phyloP scores from a whole-genome alignment of 1,140 invertebrate genomes.

The Drosophila insularis region DNA sequence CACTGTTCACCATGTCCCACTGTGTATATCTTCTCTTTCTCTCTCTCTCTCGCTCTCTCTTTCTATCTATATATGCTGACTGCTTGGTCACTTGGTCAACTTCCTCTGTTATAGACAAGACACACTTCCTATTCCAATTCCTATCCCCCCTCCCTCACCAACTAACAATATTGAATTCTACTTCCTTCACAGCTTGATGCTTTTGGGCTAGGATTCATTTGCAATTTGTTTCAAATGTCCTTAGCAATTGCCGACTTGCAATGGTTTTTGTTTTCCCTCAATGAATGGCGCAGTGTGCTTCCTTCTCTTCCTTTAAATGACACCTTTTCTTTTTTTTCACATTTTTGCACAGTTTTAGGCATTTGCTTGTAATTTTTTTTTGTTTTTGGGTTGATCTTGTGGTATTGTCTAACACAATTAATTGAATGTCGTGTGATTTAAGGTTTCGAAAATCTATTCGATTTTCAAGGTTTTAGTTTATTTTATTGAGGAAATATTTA shows the following conservation, averaged over 20 bases:
- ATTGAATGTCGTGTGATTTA: conserved; percentile 10
- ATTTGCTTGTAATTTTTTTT: too few relatives aligned
- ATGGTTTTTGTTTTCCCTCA: conserved; percentile 19
- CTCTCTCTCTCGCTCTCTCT: conserved; percentile 9
- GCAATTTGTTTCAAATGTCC: conserved; percentile 77
- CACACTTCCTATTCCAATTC: conserved; percentile 17
- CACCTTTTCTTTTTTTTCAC: conserved; percentile 35
- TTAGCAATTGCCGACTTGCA: conserved; percentile 59
- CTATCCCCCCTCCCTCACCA: conserved; percentile 27
- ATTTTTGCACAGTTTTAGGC: conserved; percentile 10
- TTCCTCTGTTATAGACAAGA: neutral
- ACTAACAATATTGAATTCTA: conserved; percentile 47
- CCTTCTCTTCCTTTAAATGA: conserved; percentile 30
- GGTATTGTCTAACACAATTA: conserved; percentile 22
- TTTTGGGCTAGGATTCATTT: conserved; percentile 59
- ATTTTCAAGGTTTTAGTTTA: too few relatives aligned
- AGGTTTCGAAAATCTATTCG: neutral
- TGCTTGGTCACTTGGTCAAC: conserved; percentile 32
- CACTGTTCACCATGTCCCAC: conserved; percentile 48
- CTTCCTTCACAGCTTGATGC: conserved; percentile 60
- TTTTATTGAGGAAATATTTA: too few relatives aligned
- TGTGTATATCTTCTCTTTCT: conserved; percentile 32
- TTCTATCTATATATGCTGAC: neutral
- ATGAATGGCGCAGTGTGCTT: conserved; percentile 64
- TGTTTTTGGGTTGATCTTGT: conserved; percentile 36